Evolutionary conservation across 2,797 vertebrate species (phyloP).

Genomic region (Emys orbicularis): DNA sequence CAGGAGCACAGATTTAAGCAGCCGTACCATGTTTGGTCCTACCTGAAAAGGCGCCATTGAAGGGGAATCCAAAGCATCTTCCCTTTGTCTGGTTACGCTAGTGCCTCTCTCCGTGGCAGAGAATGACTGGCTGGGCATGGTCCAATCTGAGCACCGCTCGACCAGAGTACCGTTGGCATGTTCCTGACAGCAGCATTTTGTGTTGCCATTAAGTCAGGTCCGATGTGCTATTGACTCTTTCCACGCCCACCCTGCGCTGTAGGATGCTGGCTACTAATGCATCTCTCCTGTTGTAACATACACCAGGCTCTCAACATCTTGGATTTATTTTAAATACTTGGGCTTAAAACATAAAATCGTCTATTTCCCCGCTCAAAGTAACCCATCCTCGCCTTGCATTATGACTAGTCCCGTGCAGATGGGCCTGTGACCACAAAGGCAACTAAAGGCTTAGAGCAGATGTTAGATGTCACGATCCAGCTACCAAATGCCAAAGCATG

Average conservation of each 20-base stretch:
- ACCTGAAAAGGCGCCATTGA: not conserved
- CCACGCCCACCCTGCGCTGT: fast-evolving
- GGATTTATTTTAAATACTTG: not conserved
- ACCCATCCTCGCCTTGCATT: not conserved
- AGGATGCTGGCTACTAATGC: fast-evolving
- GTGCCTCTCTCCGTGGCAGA: not conserved
- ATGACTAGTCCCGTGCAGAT: not conserved
- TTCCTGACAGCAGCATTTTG: not conserved
- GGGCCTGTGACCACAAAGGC: not conserved
- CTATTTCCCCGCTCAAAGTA: not conserved
- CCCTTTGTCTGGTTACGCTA: not conserved
- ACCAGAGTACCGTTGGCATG: not conserved
- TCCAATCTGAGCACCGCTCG: not conserved
- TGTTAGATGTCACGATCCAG: not conserved
- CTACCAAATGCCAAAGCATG: not conserved
- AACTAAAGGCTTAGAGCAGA: not conserved
- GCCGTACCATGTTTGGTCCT: not conserved
- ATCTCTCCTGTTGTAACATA: not conserved
- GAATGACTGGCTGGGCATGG: not conserved
- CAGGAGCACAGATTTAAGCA: not conserved
- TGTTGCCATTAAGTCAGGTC: not conserved
- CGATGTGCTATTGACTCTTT: not conserved
- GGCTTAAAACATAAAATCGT: not conserved
- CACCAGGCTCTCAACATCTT: not conserved
- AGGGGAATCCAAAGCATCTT: fast-evolving